phyloP scores from a whole-genome alignment of 2,797 vertebrate species.

The Hypotaenidia philippensis region DNA sequence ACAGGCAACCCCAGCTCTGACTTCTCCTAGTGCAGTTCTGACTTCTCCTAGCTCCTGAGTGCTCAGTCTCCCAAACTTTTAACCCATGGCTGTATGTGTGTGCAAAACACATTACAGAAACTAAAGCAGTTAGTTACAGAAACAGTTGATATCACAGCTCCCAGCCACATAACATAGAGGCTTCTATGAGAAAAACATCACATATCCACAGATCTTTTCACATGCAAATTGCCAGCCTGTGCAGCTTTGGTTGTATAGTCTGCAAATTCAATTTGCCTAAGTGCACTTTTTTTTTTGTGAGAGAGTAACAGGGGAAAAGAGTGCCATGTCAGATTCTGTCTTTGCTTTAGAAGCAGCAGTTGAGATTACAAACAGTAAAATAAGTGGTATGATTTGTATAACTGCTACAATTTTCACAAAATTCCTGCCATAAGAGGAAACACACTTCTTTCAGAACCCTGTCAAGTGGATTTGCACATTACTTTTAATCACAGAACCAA shows the following conservation, averaged over 20 bases:
- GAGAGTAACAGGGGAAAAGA: neutral
- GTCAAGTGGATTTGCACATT: neutral
- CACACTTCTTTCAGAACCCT: neutral
- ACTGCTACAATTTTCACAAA: neutral
- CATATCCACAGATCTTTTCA: neutral
- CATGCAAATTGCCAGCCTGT: neutral
- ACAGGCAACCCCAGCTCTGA: neutral
- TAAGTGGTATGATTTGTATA: neutral
- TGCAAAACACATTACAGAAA: neutral
- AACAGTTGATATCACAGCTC: neutral
- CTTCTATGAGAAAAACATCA: neutral
- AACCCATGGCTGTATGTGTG: neutral
- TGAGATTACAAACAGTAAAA: neutral
- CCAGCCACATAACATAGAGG: neutral
- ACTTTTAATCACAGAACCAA: neutral
- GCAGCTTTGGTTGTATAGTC: neutral
- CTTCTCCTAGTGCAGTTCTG: neutral
- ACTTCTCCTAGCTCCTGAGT: neutral
- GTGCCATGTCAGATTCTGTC: neutral
- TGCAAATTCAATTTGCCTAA: neutral
- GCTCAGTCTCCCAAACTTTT: neutral
- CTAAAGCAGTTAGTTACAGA: neutral
- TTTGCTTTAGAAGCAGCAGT: neutral
- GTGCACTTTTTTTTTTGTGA: neutral
- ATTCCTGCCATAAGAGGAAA: neutral